Evolutionary conservation across 2,888 invertebrate species (phyloP), one percentile per base, ranked within the genome.

Genomic region (Pedicia rivosa): DNA sequence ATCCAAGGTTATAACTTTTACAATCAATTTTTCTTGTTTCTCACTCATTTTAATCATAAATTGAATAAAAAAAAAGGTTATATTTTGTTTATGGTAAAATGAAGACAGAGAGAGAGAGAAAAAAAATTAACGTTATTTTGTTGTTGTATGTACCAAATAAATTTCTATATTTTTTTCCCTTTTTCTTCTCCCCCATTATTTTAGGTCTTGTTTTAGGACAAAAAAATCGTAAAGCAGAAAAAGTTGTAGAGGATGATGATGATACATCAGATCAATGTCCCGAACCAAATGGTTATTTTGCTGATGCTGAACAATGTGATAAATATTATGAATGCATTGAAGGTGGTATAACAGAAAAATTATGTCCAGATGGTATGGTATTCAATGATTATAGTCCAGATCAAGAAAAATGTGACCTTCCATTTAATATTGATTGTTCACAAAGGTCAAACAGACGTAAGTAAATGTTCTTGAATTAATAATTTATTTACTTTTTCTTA

Each of bases 291-390:
- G 88, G 88, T 7, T 88, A 71, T 62, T 88, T 82, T 53, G 81
- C 86, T 8, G 86, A 86, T 52, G 73, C 77, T 10, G 76, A 79
- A 49, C 86, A 88, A 61, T 88, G 87, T 54, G 87, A 88, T 63
- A 84, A 84, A 59, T 88, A 86, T 54, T 78, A 84, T 57, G 77
- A 77, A 42, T 87, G 87, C 63, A 65, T 67, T 38, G 74, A 78
- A 41, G 82, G 83, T 16, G 68, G 66, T 47, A 71, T 76, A 37
- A 78, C 72, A 2, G 83, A 80, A 51, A 82, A 79, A 54, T 65
- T 87, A 3, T 90, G 88, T 46, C 80, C 84, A 0, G 88, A 90
- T 54, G 88, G 88, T 15, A 75, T 86, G 68, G 86, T 88, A 35
- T 88, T 88, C 65, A 86, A 88, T 48, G 88, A 86, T 60, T 86